Percentiles rank a stretch among this genome's conserved stretches.
Evolutionary conservation across 1,140 invertebrate species (phyloP).

Genomic region (Popillia japonica): DNA sequence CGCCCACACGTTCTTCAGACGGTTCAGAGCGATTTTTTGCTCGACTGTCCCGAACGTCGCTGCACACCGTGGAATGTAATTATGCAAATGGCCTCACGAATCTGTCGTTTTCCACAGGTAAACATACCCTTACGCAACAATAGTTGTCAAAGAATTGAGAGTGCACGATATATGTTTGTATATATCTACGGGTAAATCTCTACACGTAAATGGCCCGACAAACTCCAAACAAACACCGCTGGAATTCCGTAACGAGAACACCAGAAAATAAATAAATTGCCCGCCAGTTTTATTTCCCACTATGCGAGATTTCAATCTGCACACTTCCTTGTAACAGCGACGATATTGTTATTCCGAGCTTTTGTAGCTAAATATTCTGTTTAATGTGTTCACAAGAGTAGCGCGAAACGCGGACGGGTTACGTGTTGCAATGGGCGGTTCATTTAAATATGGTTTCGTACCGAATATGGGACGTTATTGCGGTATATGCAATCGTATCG

Average conservation of each 20-base stretch:
- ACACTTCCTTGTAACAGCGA: slow-evolving; percentile 25
- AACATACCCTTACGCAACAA: slow-evolving; percentile 36
- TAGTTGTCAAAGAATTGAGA: slow-evolving; percentile 38
- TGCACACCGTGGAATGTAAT: slow-evolving; percentile 35
- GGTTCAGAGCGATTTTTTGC: not conserved
- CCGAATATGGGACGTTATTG: slow-evolving; percentile 9
- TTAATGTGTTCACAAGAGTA: not conserved
- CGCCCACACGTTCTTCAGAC: slow-evolving; percentile 18
- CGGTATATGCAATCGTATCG: not conserved
- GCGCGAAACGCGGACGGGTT: not conserved
- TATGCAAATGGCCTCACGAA: slow-evolving; percentile 39
- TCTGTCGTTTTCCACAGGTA: slow-evolving; percentile 25
- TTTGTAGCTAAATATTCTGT: slow-evolving; percentile 25
- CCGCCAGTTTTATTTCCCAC: slow-evolving; percentile 31
- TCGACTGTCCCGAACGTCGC: not conserved
- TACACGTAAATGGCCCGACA: slow-evolving; percentile 29
- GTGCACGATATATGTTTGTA: slow-evolving; percentile 32
- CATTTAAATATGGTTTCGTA: slow-evolving; percentile 25
- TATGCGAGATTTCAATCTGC: slow-evolving; percentile 28
- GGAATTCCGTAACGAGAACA: slow-evolving; percentile 33
- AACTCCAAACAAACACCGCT: slow-evolving; percentile 30
- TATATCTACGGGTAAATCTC: slow-evolving; percentile 25
- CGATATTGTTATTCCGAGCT: not conserved
- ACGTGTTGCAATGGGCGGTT: not conserved
- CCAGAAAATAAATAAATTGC: slow-evolving; percentile 34